A percentile compares a stretch with the other conserved stretches of the same genome.
phyloP scores from a whole-genome alignment of 2,888 invertebrate species.

The Trichopoda pennipes region DNA sequence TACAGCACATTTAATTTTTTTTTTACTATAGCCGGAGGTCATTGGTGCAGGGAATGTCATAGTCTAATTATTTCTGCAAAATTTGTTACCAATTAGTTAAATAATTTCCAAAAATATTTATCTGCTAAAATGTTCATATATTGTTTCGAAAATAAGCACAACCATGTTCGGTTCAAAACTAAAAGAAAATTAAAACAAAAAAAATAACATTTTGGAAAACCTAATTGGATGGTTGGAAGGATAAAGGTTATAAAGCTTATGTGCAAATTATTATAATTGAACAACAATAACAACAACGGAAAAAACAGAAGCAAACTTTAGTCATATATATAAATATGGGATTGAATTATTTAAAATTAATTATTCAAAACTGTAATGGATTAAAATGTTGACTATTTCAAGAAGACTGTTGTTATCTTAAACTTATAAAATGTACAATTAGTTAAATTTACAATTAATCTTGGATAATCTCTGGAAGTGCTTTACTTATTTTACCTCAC shows the following conservation, averaged over 20 bases:
- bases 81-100: conserved; percentile 59
- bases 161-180: conserved; percentile 26
- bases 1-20: conserved; percentile 35
- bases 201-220: conserved; percentile 32
- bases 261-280: conserved; percentile 48
- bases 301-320: no score
- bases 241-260: conserved; percentile 56
- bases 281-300: not conserved
- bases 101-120: conserved; percentile 48
- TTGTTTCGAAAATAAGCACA: conserved; percentile 36
- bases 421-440: no score
- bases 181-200: conserved; percentile 14
- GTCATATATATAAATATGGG: conserved; percentile 2
- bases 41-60: conserved; percentile 50
- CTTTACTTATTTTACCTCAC: no score
- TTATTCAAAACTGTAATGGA: not conserved
- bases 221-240: conserved; percentile 58
- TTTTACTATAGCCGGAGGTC: conserved; percentile 50
- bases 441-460: no score
- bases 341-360: conserved; percentile 13
- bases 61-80: conserved; percentile 54
- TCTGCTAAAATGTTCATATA: conserved; percentile 47
- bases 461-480: no score
- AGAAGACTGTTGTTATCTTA: no score
- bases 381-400: no score